Evolutionary conservation across 2,888 invertebrate species (phyloP), one percentile per base, ranked within the genome.

Genomic region (Eledone cirrhosa): DNA sequence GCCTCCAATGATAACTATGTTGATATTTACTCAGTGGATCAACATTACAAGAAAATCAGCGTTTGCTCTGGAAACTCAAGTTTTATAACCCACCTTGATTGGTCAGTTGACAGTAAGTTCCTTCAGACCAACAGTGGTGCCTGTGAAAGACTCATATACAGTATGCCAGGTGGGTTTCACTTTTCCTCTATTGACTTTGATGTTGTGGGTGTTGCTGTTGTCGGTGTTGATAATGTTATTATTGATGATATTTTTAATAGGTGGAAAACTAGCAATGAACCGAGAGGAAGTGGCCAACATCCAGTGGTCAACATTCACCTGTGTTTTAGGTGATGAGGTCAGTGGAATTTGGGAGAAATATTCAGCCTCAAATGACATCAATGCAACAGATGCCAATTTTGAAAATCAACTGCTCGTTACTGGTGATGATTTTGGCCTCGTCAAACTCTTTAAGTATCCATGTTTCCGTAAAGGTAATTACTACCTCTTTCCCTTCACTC

Each of bases 11-110:
- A 91, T 84, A 90, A 90, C 80, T 90, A 89, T 85, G 90, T 91
- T 22, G 91, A 91, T 81, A 87, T 91, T 67, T 91, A 91, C 84
- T 85, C 89, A 0, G 87, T 86, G 16, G 86, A 87, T 13, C 89
- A 90, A 83, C 83, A 88, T 14, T 90, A 87, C 84, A 89, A 89
- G 82, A 83, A 86, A n/a, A 87, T 90, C 14, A 89, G 90, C 8
- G 87, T 88, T 13, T 91, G 91, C 80, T 82, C 86, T 2, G 91
- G 91, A 3, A 90, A 85, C 81, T 90, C 90, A n/a, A 91, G 90
- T 82, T 91, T 90, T 83, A 90, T 91, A 81, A 91, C 91, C 0
- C 91, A 91, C 82, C 79, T 92, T n/a, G 92, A 92, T 84, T 92
- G 92, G 92, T 90, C 91, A 0, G 86, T 87, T 69, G 90, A 91